Conservation (phyloP, 2,888 invertebrate genomes). For the Himalopsyche japonica region DNA sequence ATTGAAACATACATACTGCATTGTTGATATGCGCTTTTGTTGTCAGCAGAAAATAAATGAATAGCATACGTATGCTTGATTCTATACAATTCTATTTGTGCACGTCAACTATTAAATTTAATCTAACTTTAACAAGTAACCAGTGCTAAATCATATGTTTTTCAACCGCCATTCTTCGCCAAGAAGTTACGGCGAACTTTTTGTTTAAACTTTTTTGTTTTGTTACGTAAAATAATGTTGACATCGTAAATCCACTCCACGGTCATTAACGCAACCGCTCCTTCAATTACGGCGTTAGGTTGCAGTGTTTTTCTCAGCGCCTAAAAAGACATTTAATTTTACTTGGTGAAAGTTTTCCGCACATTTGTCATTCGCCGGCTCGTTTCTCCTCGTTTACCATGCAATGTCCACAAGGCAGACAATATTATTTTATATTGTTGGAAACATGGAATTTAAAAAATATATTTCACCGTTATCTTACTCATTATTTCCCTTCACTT, state of each 20-base stretch:
- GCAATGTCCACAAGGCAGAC: not conserved
- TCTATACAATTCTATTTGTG: not conserved
- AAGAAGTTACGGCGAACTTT: not conserved
- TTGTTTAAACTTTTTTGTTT: not conserved
- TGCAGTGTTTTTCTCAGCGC: not conserved
- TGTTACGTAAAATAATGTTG: not conserved
- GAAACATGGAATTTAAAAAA: too few species aligned
- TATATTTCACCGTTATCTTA: not conserved
- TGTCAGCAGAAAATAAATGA: not conserved
- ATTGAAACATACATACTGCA: not conserved
- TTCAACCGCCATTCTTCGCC: not conserved
- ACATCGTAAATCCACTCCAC: not conserved
- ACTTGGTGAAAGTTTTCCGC: not conserved
- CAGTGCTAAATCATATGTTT: not conserved
- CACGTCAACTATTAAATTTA: not conserved
- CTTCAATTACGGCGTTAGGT: not conserved
- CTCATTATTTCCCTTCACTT: not conserved
- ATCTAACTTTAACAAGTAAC: not conserved
- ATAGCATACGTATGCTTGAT: not conserved
- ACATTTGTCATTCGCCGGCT: not conserved
- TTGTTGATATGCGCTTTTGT: not conserved
- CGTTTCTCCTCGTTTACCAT: not conserved
- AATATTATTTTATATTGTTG: not conserved
- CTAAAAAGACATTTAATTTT: not conserved
- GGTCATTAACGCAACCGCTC: not conserved